Evolutionary conservation across 2,888 invertebrate genomes (phyloP).

Genomic region (Pollenia labialis): DNA sequence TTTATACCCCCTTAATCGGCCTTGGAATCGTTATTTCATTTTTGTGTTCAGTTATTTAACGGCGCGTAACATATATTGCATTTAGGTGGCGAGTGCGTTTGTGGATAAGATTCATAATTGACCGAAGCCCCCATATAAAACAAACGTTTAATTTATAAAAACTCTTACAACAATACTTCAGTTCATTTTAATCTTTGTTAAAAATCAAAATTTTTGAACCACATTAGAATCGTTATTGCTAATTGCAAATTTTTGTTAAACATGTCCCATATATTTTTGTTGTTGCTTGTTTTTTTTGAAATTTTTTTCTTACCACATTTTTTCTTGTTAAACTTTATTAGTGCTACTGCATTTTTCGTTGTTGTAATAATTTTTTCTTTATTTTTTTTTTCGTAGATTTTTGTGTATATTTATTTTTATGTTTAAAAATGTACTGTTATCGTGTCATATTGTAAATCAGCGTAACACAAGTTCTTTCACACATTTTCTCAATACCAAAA

Average conservation of each 20-base stretch:
- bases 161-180: no score
- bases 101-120: no score
- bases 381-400: slow-evolving; percentile 53
- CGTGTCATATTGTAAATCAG: slow-evolving; percentile 74
- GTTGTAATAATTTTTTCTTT: slow-evolving; percentile 53
- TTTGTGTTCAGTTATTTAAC: no score
- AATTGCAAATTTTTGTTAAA: slow-evolving; percentile 68
- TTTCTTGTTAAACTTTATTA: slow-evolving; percentile 66
- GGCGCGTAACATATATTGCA: no score
- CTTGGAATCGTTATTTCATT: no score
- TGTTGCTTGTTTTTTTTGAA: slow-evolving; percentile 25
- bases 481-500: slow-evolving; percentile 64
- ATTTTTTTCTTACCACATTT: slow-evolving; percentile 43
- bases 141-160: no score
- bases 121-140: no score
- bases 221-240: slow-evolving; percentile 49
- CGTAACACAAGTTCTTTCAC: slow-evolving; percentile 72
- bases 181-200: not conserved
- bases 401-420: slow-evolving; percentile 52
- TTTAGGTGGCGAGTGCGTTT: no score
- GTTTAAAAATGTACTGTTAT: slow-evolving; percentile 77
- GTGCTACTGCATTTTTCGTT: slow-evolving; percentile 61
- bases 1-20: no score
- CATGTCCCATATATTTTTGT: slow-evolving; percentile 63
- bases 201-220: slow-evolving; percentile 10